These are phyloP conservation scores for Lepidochrysops patricia DNA, from an alignment of 2,888 invertebrate genomes.

Conservation along the genomic window DNA sequence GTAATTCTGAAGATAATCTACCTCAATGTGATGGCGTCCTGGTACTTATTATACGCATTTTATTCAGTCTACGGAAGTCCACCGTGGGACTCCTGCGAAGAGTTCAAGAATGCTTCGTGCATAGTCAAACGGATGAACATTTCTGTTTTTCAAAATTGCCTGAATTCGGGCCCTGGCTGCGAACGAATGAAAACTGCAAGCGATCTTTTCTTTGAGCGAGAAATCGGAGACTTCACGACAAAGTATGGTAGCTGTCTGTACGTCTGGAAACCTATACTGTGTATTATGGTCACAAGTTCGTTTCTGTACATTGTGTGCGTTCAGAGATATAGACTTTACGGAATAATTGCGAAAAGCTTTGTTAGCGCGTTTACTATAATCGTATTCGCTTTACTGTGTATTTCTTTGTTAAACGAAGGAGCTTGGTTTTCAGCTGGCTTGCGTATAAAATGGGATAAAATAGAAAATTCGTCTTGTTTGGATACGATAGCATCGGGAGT, in stretches of 20 bases:
- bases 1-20: conserved; percentile 45
- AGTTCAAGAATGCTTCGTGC: conserved; percentile 42
- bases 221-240: conserved; percentile 48
- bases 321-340: conserved; percentile 42
- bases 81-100: conserved; percentile 54
- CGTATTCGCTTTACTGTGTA: conserved; percentile 43
- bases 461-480: conserved; percentile 29
- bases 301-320: conserved; percentile 43
- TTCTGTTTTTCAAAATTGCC: conserved; percentile 55
- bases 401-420: conserved; percentile 47
- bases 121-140: conserved; percentile 58
- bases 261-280: conserved; percentile 43
- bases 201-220: conserved; percentile 47
- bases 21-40: conserved; percentile 41
- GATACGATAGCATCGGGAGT: conserved; percentile 38
- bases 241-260: conserved; percentile 31
- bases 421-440: conserved; percentile 49
- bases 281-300: conserved; percentile 31
- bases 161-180: conserved; percentile 48
- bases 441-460: conserved; percentile 33
- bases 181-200: conserved; percentile 48
- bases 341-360: conserved; percentile 36
- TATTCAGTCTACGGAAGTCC: conserved; percentile 46
- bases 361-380: conserved; percentile 36
- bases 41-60: conserved; percentile 54